These are phyloP conservation scores for Halocynthia aurantium DNA, from an alignment of 23 tunicate species.

Conservation along the genomic window DNA sequence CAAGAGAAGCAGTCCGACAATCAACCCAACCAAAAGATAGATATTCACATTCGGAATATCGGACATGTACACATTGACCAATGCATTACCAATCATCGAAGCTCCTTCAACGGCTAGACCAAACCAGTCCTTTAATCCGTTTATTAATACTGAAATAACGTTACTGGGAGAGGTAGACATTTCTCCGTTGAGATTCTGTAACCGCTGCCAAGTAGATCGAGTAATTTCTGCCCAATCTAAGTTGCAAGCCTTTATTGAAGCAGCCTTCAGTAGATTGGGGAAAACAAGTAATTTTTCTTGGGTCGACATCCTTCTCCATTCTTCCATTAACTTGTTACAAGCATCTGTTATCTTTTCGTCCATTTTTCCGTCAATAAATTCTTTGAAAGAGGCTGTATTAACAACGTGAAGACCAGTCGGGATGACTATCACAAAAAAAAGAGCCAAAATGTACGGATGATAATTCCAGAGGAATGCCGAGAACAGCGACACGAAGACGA, in stretches of 20 bases:
- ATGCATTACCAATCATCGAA: too few species aligned
- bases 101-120: too few species aligned
- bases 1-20: too few species aligned
- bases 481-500: neutral
- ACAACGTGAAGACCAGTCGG: neutral
- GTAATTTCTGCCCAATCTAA: neutral
- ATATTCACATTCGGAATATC: too few species aligned
- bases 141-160: too few species aligned
- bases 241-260: neutral
- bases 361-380: neutral
- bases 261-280: neutral
- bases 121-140: too few species aligned
- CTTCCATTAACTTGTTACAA: neutral
- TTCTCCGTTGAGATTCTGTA: neutral
- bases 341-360: neutral
- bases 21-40: too few species aligned
- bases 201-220: neutral
- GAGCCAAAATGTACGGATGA: constrained; percentile 2
- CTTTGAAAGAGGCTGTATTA: neutral
- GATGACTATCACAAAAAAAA: neutral
- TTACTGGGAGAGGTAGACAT: too few species aligned
- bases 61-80: too few species aligned
- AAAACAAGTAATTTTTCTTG: neutral
- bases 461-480: neutral
- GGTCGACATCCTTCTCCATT: neutral